phyloP scores from a whole-genome alignment of 2,888 invertebrate species.

The Macrosiphum euphorbiae region DNA sequence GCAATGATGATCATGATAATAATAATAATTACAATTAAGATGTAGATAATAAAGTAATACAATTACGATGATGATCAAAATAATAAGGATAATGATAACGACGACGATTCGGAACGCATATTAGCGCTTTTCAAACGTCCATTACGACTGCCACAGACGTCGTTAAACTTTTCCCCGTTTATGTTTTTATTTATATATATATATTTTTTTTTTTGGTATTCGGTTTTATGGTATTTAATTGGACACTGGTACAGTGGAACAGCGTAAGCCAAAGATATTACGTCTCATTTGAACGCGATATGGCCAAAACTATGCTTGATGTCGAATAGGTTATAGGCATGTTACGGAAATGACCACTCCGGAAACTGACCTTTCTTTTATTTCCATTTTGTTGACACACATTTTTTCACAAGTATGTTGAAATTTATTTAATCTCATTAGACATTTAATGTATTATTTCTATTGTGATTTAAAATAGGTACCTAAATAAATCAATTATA shows the following conservation, averaged over 20 bases:
- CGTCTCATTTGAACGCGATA: background rate
- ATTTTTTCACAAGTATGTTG: background rate
- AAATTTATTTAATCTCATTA: background rate
- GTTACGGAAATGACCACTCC: background rate
- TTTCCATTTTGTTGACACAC: background rate
- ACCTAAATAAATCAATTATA: background rate
- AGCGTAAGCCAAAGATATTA: background rate
- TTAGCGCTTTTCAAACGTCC: background rate
- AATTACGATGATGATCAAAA: conserved; percentile 12
- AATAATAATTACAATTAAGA: background rate
- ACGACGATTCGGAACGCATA: background rate
- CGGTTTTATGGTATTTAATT: background rate
- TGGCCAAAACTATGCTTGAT: background rate
- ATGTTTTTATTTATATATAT: background rate
- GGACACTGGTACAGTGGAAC: background rate
- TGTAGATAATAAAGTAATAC: background rate
- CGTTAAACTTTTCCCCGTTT: conserved; percentile 10
- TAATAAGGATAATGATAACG: conserved; percentile 5
- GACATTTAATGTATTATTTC: background rate
- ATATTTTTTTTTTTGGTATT: background rate
- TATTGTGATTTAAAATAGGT: background rate
- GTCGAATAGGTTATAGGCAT: background rate
- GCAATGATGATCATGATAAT: background rate
- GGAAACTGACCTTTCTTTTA: background rate
- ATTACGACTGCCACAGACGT: background rate